Conservation (phyloP, 2,888 invertebrate genomes). For the Dasypogon diadema region DNA sequence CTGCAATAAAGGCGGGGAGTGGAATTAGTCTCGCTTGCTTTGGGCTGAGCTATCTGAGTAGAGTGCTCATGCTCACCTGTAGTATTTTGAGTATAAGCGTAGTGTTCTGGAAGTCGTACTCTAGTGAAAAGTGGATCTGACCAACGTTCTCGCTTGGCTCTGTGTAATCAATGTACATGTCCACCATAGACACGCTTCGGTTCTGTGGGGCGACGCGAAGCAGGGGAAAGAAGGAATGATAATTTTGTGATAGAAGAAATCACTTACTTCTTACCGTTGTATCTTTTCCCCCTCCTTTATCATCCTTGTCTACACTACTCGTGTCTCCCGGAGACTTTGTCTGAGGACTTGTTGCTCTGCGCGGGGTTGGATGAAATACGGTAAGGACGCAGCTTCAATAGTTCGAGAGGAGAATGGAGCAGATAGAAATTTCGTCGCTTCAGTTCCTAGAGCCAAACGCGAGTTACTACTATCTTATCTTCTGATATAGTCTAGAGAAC, state of each 20-base stretch:
- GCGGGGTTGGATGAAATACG: too few species aligned
- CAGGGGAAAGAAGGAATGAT: too few species aligned
- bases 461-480: too few species aligned
- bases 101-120: constrained; percentile 94
- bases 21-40: background rate
- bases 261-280: constrained; percentile 58
- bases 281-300: constrained; percentile 58
- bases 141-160: constrained; percentile 95
- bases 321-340: constrained; percentile 82
- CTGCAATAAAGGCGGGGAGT: constrained; percentile 71
- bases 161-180: constrained; percentile 95
- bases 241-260: constrained; percentile 33
- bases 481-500: too few species aligned
- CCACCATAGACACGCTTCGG: constrained; percentile 90
- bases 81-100: constrained; percentile 91
- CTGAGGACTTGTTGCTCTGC: constrained; percentile 71
- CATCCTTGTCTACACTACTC: constrained; percentile 70
- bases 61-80: constrained; percentile 73
- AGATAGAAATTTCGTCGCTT: too few species aligned
- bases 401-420: too few species aligned
- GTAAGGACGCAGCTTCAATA: too few species aligned
- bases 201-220: too few species aligned
- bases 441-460: too few species aligned
- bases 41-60: background rate
- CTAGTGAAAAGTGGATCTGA: constrained; percentile 92